A percentile compares a stretch with the other conserved stretches of the same genome.
These are phyloP conservation scores for Ctena decussata DNA, from an alignment of 2,888 invertebrate species.

Conservation along the genomic window DNA sequence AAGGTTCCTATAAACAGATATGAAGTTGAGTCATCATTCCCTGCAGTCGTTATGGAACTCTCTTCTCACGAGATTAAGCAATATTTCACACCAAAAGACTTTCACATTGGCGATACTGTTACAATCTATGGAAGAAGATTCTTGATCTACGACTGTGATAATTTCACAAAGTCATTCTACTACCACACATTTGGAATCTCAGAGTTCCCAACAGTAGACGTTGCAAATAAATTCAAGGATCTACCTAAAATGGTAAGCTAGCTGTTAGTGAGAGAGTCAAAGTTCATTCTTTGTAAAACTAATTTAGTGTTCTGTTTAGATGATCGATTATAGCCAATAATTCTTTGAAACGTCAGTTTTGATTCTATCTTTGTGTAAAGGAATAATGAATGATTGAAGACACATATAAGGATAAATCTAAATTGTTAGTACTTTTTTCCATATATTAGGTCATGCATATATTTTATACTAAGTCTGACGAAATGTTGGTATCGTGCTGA, in stretches of 20 bases:
- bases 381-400: too few relatives aligned
- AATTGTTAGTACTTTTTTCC: too few relatives aligned
- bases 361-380: too few relatives aligned
- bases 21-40: conserved; percentile 85
- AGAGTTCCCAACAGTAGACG: conserved; percentile 86
- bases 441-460: too few relatives aligned
- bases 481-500: too few relatives aligned
- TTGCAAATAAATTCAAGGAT: conserved; percentile 75
- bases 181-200: conserved; percentile 87
- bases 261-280: too few relatives aligned
- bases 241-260: conserved; percentile 85
- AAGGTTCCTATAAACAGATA: conserved; percentile 88
- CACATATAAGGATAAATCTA: too few relatives aligned
- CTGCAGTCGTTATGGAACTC: conserved; percentile 90
- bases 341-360: too few relatives aligned
- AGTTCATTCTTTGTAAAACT: too few relatives aligned
- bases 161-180: conserved; percentile 93
- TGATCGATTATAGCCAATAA: too few relatives aligned
- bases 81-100: conserved; percentile 93
- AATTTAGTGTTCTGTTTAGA: too few relatives aligned
- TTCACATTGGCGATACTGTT: conserved; percentile 90
- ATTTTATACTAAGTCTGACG: too few relatives aligned
- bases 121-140: conserved; percentile 88
- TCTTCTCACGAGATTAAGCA: conserved; percentile 91
- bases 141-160: conserved; percentile 93